phyloP scores from a whole-genome alignment of 2,113 vertebrate genomes.

The Podiceps cristatus region DNA sequence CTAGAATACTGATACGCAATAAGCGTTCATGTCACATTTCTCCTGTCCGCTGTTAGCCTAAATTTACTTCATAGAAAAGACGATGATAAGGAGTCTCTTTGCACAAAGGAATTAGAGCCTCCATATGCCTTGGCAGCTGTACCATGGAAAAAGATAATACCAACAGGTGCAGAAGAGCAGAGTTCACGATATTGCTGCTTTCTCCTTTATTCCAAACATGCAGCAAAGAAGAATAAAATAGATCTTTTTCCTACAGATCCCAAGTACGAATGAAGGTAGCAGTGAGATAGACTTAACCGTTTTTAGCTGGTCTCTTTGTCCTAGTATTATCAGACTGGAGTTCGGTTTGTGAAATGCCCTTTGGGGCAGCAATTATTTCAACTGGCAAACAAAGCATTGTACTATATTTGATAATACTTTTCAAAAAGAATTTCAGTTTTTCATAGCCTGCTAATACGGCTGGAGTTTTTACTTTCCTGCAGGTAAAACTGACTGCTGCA shows the following conservation, averaged over 20 bases:
- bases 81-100: slow-evolving; percentile 9
- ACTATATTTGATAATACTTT: neutral
- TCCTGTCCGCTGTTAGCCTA: neutral
- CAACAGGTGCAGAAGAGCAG: neutral
- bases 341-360: neutral
- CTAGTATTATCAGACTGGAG: neutral
- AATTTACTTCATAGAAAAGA: slow-evolving; percentile 16
- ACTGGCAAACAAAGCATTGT: neutral
- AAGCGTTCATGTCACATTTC: neutral
- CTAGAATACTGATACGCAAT: neutral
- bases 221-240: neutral
- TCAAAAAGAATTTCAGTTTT: neutral
- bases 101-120: slow-evolving; percentile 14
- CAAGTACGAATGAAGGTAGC: neutral
- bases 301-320: neutral
- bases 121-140: neutral
- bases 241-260: neutral
- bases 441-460: neutral
- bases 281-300: neutral
- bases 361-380: neutral
- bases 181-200: neutral
- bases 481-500: neutral
- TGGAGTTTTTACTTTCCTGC: neutral
- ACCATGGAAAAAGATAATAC: neutral
- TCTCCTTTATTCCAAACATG: neutral